Base-by-base conservation (phyloP, 2,888 invertebrate species). In the Ommatoiulus sabulosus region DNA sequence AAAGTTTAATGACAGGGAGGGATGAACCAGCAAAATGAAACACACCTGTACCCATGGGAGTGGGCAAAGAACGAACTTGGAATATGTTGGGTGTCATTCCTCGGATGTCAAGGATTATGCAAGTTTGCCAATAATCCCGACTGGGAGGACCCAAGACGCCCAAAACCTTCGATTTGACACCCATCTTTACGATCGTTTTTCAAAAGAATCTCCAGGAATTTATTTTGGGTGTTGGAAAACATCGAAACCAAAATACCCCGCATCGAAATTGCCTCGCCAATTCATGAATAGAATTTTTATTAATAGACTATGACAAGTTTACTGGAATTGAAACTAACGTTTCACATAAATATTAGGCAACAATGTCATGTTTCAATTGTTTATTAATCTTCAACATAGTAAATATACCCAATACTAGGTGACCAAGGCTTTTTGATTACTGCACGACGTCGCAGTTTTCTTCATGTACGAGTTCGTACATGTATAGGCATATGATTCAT, bases 1-100 rank as follows among this genome's bases (percentile, higher is more conserved):
- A 57, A 57, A 57, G 57, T 57, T 57, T 57, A 57, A 57, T 57
- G 57, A 17, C 57, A 57, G 57, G 57, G 57, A 57, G 57, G 57
- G 57, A 57, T 57, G 57, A 48, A 57, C 57, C 57, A 57, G 57
- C 57, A 57, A 5, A 57, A 57, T 17, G 57, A 57, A 57, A 57
- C 57, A 48, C 48, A 57, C 57, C 57, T 57, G 57, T 48, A 57
- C 12, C 10, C 48, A 48, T 35, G 48, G 57, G 57, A 57, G 57
- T 57, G 57, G 57, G 57, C 15, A 17, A 17, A 57, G 57, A 57
- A 57, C 57, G 57, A 57, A 57, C 57, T 57, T 57, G 57, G 57
- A 57, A 57, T 57, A 17, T 57, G 5, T 57, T 57, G 57, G 57
- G 57, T 57, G 57, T 57, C 57, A 57, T 57, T 57, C 57, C 17